phyloP scores from a whole-genome alignment of 1,140 invertebrate genomes.

The Ceratina australensis region DNA sequence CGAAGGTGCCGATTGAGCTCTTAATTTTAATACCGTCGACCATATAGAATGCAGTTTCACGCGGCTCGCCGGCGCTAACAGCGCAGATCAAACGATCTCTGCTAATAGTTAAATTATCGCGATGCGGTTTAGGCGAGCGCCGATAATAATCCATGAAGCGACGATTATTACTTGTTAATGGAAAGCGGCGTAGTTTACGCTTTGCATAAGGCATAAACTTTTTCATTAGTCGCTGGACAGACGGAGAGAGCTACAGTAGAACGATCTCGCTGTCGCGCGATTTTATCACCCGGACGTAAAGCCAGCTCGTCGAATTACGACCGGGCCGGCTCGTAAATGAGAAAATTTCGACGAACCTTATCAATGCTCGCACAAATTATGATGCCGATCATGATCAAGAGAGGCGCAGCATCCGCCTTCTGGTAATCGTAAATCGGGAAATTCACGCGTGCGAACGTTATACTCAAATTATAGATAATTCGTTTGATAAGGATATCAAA shows the following conservation, averaged over 20 bases:
- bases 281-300: constrained; percentile 50
- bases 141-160: constrained; percentile 47
- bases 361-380: no score
- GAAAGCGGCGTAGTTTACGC: constrained; percentile 50
- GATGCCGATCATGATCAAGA: constrained; percentile 2
- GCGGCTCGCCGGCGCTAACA: constrained; percentile 1
- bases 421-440: background rate
- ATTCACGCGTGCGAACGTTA: background rate
- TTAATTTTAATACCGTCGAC: background rate
- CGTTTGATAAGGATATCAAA: background rate
- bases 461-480: no score
- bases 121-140: background rate
- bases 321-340: constrained; percentile 47
- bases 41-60: background rate
- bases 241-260: background rate
- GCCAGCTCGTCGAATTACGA: constrained; percentile 27
- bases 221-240: constrained; percentile 37
- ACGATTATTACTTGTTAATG: constrained; percentile 62
- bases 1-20: constrained; percentile 36
- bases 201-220: constrained; percentile 46
- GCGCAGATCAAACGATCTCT: constrained; percentile 28
- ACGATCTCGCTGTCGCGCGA: background rate
- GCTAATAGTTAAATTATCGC: no score
- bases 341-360: constrained; percentile 28
- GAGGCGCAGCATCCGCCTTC: background rate